Conservation (phyloP, 2,888 invertebrate genomes). For the Vannuccia rotundouncinata region DNA sequence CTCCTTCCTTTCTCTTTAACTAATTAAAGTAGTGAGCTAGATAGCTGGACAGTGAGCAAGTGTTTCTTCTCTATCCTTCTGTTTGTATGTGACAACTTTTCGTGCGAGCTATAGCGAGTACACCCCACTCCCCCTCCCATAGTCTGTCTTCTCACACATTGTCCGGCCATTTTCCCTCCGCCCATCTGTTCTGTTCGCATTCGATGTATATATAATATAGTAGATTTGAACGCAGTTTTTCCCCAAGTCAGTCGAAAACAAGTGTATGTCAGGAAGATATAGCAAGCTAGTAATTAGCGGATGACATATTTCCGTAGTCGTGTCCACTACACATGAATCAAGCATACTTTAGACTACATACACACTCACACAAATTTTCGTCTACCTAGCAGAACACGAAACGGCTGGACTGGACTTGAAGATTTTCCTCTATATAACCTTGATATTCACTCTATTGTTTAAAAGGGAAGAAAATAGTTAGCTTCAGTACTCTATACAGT, state of each 20-base stretch:
- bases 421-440: no score
- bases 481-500: no score
- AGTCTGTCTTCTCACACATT: not conserved
- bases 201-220: not conserved
- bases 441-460: no score
- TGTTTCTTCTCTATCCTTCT: not conserved
- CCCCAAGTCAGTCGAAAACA: not conserved
- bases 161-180: not conserved
- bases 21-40: not conserved
- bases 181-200: not conserved
- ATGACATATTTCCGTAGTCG: conserved; percentile 15
- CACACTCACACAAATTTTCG: not conserved
- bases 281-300: conserved; percentile 10
- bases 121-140: not conserved
- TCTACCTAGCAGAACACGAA: not conserved
- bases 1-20: not conserved
- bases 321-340: conserved; percentile 8
- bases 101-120: not conserved
- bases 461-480: no score
- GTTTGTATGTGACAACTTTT: not conserved
- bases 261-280: not conserved
- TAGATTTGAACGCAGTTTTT: not conserved
- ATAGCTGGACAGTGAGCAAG: conserved; percentile 3
- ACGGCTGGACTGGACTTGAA: not conserved
- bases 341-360: not conserved